Conservation (phyloP, 2,797 vertebrate species). For the Discoglossus pictus region DNA sequence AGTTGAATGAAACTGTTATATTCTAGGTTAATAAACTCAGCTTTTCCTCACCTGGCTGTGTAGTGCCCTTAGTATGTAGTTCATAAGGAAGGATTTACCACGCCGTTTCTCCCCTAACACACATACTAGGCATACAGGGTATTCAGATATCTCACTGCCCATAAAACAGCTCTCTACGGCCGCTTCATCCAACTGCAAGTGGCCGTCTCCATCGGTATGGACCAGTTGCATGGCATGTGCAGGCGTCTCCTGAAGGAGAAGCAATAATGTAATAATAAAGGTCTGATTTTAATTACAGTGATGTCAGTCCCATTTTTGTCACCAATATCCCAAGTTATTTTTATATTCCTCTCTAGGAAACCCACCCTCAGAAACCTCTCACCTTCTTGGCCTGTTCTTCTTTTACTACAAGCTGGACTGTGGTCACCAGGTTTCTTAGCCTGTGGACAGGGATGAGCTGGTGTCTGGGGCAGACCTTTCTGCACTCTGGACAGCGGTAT, state of each 20-base stretch:
- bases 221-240: constrained; percentile 17
- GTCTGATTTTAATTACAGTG: too few species aligned
- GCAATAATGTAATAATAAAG: too few species aligned
- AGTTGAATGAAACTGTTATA: too few species aligned
- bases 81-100: constrained; percentile 45
- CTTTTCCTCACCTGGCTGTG: constrained; percentile 21
- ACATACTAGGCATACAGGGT: constrained; percentile 31
- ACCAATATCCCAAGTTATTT: too few species aligned
- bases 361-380: not conserved
- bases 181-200: constrained; percentile 20
- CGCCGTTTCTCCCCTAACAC: constrained; percentile 37
- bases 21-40: too few species aligned
- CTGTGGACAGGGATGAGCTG: constrained; percentile 35
- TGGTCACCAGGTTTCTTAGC: constrained; percentile 19
- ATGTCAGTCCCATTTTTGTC: too few species aligned
- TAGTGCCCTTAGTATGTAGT: constrained; percentile 41
- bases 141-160: not conserved
- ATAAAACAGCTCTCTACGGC: constrained; percentile 13
- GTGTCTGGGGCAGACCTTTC: constrained; percentile 20
- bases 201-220: not conserved
- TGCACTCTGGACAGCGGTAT: constrained; percentile 34
- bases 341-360: not conserved
- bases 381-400: constrained; percentile 25
- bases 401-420: constrained; percentile 20
- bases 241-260: not conserved